phyloP scores from a whole-genome alignment of 2,113 vertebrate species.

The Emydura subglobosa region DNA sequence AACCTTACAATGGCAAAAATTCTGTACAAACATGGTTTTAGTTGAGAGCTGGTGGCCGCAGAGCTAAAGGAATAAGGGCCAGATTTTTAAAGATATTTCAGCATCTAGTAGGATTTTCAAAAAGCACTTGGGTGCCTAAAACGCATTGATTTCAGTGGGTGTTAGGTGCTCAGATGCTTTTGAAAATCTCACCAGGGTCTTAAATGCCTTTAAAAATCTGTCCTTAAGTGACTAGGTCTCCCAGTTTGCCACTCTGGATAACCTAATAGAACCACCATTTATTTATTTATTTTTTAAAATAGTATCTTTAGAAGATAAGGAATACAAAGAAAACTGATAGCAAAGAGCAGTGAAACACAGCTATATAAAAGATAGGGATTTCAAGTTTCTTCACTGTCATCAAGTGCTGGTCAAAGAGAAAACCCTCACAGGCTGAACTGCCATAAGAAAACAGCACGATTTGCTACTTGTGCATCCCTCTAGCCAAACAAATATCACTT shows the following conservation, averaged over 20 bases:
- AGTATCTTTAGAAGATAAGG: not conserved
- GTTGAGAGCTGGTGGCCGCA: not conserved
- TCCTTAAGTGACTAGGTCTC: not conserved
- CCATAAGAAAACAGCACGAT: not conserved
- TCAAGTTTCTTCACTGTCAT: not conserved
- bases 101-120: not conserved
- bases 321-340: rapidly evolving
- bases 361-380: not conserved
- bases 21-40: not conserved
- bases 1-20: not conserved
- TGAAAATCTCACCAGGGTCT: not conserved
- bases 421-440: not conserved
- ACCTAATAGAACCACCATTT: not conserved
- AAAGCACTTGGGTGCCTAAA: not conserved
- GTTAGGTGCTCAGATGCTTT: not conserved
- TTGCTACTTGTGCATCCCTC: rapidly evolving
- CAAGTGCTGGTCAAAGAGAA: not conserved
- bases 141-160: not conserved
- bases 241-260: not conserved
- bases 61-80: not conserved
- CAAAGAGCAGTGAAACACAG: not conserved
- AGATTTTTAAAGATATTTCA: not conserved
- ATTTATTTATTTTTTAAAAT: not conserved
- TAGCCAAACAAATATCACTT: rapidly evolving
- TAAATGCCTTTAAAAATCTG: not conserved